Percentiles rank a stretch among this genome's conserved stretches.
Evolutionary conservation across 2,888 invertebrate species (phyloP).

Genomic region (Thymelicus sylvestris): DNA sequence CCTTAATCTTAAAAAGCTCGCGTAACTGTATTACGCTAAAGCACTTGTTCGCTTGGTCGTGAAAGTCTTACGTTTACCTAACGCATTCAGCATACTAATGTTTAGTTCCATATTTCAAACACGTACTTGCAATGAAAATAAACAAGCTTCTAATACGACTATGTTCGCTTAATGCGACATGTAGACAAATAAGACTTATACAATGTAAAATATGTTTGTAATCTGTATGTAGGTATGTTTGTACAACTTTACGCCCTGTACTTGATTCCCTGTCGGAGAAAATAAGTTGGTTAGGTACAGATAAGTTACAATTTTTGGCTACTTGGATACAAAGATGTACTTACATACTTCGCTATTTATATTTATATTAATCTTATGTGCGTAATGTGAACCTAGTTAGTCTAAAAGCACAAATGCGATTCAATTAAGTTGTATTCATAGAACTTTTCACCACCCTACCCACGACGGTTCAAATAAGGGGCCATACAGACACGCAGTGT

Average conservation of each 20-base stretch:
- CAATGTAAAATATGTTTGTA: neutral
- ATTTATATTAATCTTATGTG: no score
- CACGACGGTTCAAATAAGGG: constrained; percentile 9
- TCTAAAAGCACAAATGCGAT: no score
- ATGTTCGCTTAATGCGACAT: constrained; percentile 18
- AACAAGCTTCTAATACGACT: constrained; percentile 34
- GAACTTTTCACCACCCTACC: no score
- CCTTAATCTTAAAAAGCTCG: constrained; percentile 32
- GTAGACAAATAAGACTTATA: constrained; percentile 18
- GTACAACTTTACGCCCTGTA: no score
- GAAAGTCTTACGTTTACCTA: constrained; percentile 26
- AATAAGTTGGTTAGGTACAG: no score
- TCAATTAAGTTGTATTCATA: no score
- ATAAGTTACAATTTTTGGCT: no score
- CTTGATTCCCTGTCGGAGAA: no score
- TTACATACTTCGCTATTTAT: no score
- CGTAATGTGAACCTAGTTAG: no score
- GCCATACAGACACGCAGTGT: constrained; percentile 27
- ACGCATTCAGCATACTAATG: constrained; percentile 25
- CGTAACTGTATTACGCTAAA: constrained; percentile 35
- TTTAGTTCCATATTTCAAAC: constrained; percentile 22
- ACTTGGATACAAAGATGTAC: no score
- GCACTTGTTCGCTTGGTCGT: constrained; percentile 32
- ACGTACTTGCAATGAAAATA: constrained; percentile 33
- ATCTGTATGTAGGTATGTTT: no score